Evolutionary conservation across 2,888 invertebrate genomes (phyloP), one percentile per base, ranked within the genome.

Genomic region (Aleiodes leptofemur): DNA sequence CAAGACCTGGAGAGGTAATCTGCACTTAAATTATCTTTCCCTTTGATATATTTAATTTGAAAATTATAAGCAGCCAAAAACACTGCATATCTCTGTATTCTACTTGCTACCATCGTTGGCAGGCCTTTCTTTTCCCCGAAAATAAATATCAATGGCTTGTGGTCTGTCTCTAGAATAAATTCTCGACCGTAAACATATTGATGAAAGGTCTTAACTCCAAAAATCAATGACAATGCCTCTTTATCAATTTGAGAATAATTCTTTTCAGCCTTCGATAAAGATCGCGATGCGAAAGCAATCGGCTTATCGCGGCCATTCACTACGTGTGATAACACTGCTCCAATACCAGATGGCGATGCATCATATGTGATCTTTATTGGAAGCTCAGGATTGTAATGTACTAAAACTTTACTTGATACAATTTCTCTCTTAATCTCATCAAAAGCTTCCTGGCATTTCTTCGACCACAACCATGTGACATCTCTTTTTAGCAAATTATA

Each of bases 101-200:
- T 77, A 43, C 79, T 78, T 11, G 85, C 81, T 43, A 82, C 82
- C 70, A 84, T 74, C 31, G 16, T 76, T 53, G 66, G 84, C 79
- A 31, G 83, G 69, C 48, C 72, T 61, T 74, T 55, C 38, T 81
- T 73, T 31, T 13, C 34, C 50, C 34, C 74, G 23, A 74, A 74
- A 31, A 74, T 74, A 29, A 79, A 79, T 8, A 72, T 78, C 13
- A 90, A 76, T 0, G 90, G 88, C 69, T 87, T 82, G 74, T 88
- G 84, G 73, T 89, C 88, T 0, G 87, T 89, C 1, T 82, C 23
- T 4, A 90, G 76, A 1, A 76, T 81, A 69, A 87, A 83, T 5
- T 61, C 6, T 11, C 78, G 53, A 0, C 81, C 82, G 64, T 70
- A 80, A 2, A 85, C 6, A 64, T 81, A 85, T 31, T 79, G 77